These are phyloP conservation scores for Rhingia campestris DNA, from an alignment of 2,888 invertebrate genomes.

Conservation along the genomic window DNA sequence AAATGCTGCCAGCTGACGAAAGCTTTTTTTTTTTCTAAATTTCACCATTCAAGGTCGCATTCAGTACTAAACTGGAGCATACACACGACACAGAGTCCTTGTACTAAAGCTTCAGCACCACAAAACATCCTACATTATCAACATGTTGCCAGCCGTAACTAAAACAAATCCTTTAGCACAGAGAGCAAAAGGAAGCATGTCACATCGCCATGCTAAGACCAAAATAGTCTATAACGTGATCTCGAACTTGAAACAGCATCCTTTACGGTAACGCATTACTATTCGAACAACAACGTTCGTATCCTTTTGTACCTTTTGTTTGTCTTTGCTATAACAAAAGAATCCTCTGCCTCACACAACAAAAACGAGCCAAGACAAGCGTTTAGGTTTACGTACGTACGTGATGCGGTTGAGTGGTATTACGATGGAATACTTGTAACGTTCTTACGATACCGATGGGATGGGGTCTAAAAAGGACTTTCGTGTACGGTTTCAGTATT, in stretches of 20 bases:
- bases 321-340: conserved; percentile 9
- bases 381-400: conserved; percentile 29
- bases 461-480: conserved; percentile 42
- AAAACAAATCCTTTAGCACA: conserved; percentile 6
- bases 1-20: not conserved
- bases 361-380: conserved; percentile 34
- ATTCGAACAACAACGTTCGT: conserved; percentile 1
- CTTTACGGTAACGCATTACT: not conserved
- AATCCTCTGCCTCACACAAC: not conserved
- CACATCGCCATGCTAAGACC: conserved; percentile 20
- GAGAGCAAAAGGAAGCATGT: conserved; percentile 36
- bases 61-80: conserved; percentile 14
- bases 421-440: conserved; percentile 29
- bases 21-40: not conserved
- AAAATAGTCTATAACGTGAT: conserved; percentile 65
- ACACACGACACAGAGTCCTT: not conserved
- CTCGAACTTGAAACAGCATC: conserved; percentile 67
- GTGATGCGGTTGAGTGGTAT: conserved; percentile 52
- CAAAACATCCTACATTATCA: conserved; percentile 3
- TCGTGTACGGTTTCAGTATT: conserved; percentile 38
- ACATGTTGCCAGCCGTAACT: conserved; percentile 39
- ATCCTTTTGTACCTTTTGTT: conserved; percentile 43
- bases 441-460: conserved; percentile 5
- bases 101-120: conserved; percentile 46
- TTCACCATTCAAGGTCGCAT: conserved; percentile 17